Base-by-base conservation (phyloP, 2,797 vertebrate species). In the Dallia pectoralis region DNA sequence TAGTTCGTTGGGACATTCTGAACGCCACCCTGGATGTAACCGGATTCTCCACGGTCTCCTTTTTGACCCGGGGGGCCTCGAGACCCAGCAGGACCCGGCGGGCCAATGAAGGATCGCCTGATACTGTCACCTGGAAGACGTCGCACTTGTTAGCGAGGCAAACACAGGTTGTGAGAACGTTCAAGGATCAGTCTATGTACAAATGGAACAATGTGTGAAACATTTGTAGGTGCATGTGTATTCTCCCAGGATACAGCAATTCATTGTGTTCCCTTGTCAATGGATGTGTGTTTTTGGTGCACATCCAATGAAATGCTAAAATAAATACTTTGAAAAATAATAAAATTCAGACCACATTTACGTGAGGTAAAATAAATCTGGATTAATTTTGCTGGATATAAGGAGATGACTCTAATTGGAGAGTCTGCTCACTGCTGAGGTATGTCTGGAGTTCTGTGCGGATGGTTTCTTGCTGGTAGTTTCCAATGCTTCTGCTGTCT, bases 391-490 rank as follows among this genome's bases (percentile, higher is more conserved):
- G 40, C 40, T 44, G 40, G 40, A 12, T 14, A 12, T 44, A 12
- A 44, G 11, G 40, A 44, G 40, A 12, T 1, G 8, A 44, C 2
- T 44, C 9, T 67, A 19, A 19, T 22, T n/a, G 15, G 22, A 62
- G 22, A 27, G 32, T 63, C 14, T 67, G 85, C 94, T 94, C 92
- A 99, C 97, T 97, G 82, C 89, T 94, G 72, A 99, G 91, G 85
- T 97, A 99, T 40, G 94, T 83, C 67, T 97, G 95, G 68, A 99
- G 86, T 83, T 97, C 96, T 0, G 95, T 86, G 16, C 93, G 94
- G 88, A 98, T 96, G 73, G 85, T 91, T 0, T 97, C 96, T 0
- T 89, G 94, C 67, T 92, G 84, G 74, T 84, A 73, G 81, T 64
- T 78, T 67, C 15, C 27, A 8, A 29, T 63, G 15, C 70, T 49